Evolutionary conservation across 2,888 invertebrate species (phyloP).

Genomic region (Spisula subtruncata): DNA sequence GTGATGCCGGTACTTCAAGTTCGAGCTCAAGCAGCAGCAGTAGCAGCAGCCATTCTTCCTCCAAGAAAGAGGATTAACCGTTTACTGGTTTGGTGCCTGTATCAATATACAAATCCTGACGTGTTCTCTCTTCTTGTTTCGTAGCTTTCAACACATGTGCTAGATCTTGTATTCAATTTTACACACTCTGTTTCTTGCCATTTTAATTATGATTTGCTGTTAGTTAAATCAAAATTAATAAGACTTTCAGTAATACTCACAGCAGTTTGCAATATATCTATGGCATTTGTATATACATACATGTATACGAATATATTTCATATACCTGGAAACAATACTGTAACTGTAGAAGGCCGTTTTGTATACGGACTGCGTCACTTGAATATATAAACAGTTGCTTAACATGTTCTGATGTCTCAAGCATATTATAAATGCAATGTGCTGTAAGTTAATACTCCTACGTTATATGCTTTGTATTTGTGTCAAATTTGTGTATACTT

Average conservation of each 20-base stretch:
- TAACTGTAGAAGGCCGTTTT: background rate
- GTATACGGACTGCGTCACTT: background rate
- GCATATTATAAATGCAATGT: background rate
- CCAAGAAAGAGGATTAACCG: background rate
- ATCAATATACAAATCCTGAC: background rate
- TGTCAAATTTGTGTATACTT: no score
- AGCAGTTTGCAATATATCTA: background rate
- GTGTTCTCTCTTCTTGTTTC: background rate
- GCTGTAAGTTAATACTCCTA: background rate
- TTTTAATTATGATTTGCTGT: background rate
- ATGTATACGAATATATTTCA: background rate
- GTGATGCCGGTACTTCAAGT: background rate
- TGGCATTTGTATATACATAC: background rate
- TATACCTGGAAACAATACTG: background rate
- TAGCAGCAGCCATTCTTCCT: slow-evolving; percentile 7
- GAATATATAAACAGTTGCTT: background rate
- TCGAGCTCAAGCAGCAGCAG: slow-evolving; percentile 37
- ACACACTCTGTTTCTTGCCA: slow-evolving; percentile 2
- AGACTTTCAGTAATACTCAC: background rate
- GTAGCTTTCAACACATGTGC: background rate
- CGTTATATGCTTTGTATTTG: no score
- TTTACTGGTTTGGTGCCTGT: background rate
- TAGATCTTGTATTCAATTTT: background rate
- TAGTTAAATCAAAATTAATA: background rate
- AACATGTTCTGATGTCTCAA: background rate